Conservation (phyloP, 2,797 vertebrate species). For the Corythornis leucogaster region DNA sequence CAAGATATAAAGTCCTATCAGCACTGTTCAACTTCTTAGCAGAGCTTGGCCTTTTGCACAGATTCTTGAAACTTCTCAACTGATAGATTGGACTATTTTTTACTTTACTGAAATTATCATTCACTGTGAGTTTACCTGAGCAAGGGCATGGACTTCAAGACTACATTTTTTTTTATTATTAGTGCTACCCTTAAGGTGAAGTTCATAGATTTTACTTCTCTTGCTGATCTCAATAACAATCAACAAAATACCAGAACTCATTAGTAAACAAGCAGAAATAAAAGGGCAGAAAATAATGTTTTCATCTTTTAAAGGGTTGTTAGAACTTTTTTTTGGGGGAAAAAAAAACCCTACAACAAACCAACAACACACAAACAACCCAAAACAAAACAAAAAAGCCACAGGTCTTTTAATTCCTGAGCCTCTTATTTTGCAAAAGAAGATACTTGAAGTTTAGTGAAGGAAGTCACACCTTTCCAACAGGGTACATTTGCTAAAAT, state of each 20-base stretch:
- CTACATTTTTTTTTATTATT: neutral
- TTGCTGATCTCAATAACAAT: neutral
- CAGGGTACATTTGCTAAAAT: neutral
- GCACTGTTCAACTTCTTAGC: neutral
- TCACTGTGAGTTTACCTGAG: neutral
- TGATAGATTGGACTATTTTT: neutral
- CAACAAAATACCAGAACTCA: neutral
- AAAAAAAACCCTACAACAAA: too few relatives aligned
- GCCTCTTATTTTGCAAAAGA: neutral
- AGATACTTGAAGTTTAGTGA: neutral
- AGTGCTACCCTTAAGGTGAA: neutral
- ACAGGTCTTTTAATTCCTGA: neutral
- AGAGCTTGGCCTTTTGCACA: neutral
- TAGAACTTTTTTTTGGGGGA: fast-evolving
- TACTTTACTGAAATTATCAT: neutral
- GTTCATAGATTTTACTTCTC: neutral
- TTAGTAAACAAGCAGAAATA: neutral
- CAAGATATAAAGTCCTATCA: neutral
- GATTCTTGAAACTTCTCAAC: neutral
- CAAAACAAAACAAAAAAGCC: neutral
- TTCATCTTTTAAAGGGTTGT: neutral
- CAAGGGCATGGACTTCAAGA: neutral
- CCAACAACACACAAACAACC: neutral
- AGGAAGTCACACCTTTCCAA: neutral
- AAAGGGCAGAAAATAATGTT: neutral